These are phyloP conservation scores for Pomatostomus ruficeps DNA, from an alignment of 2,113 vertebrate species.

Conservation along the genomic window DNA sequence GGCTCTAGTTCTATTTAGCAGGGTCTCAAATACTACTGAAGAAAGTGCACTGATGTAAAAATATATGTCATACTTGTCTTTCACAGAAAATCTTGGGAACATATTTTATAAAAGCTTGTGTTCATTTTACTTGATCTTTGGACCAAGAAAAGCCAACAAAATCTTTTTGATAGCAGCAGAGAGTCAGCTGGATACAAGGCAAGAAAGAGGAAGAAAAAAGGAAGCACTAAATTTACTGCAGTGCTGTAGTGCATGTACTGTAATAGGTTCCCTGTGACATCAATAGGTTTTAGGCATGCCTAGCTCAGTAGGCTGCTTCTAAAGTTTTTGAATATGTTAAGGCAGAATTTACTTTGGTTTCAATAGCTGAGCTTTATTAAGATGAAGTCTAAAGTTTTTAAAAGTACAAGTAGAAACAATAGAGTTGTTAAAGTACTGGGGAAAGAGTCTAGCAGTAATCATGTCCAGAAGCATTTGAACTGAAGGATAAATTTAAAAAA, in stretches of 20 bases:
- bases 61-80: neutral
- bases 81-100: neutral
- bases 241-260: neutral
- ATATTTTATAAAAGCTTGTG: neutral
- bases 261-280: neutral
- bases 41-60: neutral
- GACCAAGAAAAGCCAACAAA: neutral
- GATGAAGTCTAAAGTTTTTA: neutral
- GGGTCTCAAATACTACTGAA: neutral
- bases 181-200: neutral
- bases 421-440: neutral
- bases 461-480: constrained; percentile 38
- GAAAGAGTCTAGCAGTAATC: neutral
- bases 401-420: constrained; percentile 3
- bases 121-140: neutral
- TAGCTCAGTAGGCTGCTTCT: neutral
- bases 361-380: neutral
- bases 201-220: neutral
- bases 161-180: neutral
- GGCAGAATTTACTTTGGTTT: neutral
- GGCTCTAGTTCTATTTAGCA: neutral
- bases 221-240: neutral
- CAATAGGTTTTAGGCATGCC: neutral
- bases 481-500: constrained; percentile 14
- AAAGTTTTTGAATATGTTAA: neutral